These are phyloP conservation scores for Phycodurus eques DNA, from an alignment of 2,113 vertebrate genomes.

Conservation along the genomic window DNA sequence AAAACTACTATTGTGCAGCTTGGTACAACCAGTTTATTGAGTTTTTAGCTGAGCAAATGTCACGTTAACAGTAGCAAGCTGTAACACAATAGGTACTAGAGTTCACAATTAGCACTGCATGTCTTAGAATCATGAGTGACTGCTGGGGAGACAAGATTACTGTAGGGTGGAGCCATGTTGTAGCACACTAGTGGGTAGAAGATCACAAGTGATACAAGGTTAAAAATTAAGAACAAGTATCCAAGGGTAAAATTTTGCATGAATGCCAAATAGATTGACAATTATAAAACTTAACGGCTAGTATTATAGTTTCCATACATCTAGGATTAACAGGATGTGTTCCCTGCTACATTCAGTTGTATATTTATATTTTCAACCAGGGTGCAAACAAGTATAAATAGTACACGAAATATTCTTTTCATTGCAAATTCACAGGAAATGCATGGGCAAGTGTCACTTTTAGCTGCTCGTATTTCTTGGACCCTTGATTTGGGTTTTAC, in stretches of 20 bases:
- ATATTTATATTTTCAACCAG: conserved; percentile 39
- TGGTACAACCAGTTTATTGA: conserved; percentile 56
- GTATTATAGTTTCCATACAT: conserved; percentile 37
- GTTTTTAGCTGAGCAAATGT: conserved; percentile 42
- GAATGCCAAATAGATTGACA: conserved; percentile 50
- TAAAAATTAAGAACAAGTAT: conserved; percentile 6
- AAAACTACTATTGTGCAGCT: conserved; percentile 28
- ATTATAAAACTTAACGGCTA: conserved; percentile 48
- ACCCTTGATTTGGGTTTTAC: conserved; percentile 23
- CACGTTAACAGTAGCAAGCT: conserved; percentile 59
- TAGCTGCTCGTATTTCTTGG: conserved; percentile 56
- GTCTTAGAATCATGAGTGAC: conserved; percentile 32
- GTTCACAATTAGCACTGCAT: conserved; percentile 44
- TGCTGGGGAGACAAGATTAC: conserved; percentile 15
- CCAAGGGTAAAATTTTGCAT: conserved; percentile 27
- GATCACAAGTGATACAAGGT: conserved; percentile 14
- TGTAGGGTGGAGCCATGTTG: conserved; percentile 22
- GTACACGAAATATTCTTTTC: conserved; percentile 29
- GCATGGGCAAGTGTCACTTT: conserved; percentile 22
- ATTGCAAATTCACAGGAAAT: conserved; percentile 50
- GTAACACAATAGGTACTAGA: conserved; percentile 41
- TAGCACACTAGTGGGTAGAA: conserved; percentile 21
- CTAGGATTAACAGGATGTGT: conserved; percentile 27
- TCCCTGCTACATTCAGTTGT: conserved; percentile 63
- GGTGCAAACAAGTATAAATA: conserved; percentile 58